phyloP scores from a whole-genome alignment of 2,888 invertebrate genomes.

The Scaptomyza polygonia region DNA sequence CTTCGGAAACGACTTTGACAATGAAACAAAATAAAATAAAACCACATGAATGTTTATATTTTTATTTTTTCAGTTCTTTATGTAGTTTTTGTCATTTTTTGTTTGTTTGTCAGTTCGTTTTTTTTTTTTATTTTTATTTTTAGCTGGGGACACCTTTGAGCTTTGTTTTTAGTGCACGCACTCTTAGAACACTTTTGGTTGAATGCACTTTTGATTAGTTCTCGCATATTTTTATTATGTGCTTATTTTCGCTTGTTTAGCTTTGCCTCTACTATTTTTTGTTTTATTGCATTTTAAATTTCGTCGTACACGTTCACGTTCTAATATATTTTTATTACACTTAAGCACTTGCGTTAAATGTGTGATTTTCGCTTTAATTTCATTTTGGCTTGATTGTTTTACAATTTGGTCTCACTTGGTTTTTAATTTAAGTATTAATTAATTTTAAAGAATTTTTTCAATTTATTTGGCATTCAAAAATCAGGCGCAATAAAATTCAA shows the following conservation, averaged over 20 bases:
- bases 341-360: not conserved
- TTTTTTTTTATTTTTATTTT: not conserved
- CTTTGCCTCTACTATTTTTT: not conserved
- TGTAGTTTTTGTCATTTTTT: not conserved
- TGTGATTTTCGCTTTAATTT: not conserved
- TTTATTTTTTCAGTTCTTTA: conserved; percentile 16
- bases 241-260: conserved; percentile 4
- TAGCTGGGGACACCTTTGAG: conserved; percentile 17
- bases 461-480: no score
- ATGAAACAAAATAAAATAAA: not conserved
- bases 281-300: not conserved
- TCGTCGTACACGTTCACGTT: conserved; percentile 5
- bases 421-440: conserved; percentile 1
- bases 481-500: no score
- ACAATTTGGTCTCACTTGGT: conserved; percentile 1
- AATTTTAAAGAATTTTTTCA: not conserved
- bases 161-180: conserved; percentile 20
- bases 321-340: not conserved
- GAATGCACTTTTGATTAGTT: conserved; percentile 74
- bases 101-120: not conserved
- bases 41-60: not conserved
- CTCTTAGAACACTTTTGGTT: conserved; percentile 60
- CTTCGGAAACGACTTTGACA: conserved; percentile 3
- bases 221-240: conserved; percentile 8
- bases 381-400: not conserved